These are phyloP conservation scores for Cotesia chilonis DNA, from an alignment of 1,140 invertebrate species.

Conservation along the genomic window DNA sequence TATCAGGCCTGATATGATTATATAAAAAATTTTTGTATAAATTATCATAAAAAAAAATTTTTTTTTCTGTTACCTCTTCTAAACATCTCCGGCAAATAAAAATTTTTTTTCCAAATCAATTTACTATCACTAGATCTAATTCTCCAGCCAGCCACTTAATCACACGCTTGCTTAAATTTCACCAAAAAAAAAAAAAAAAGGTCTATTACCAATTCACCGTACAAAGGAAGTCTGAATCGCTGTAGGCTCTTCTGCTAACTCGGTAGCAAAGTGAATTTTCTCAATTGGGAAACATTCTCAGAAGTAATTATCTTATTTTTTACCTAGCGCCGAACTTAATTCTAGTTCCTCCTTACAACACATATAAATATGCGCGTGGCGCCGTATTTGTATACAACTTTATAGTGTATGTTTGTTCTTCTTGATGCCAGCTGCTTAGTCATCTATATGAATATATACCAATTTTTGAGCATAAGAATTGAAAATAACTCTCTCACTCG, in stretches of 20 bases:
- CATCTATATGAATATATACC: conserved; percentile 17
- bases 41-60: too few relatives aligned
- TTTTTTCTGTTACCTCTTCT: too few relatives aligned
- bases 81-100: too few relatives aligned
- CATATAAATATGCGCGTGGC: conserved; percentile 19
- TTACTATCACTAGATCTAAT: too few relatives aligned
- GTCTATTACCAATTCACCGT: too few relatives aligned
- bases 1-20: too few relatives aligned
- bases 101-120: too few relatives aligned
- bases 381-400: conserved; percentile 20
- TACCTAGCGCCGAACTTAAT: not conserved
- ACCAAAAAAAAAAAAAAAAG: too few relatives aligned
- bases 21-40: too few relatives aligned
- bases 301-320: not conserved
- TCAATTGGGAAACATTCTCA: conserved; percentile 23
- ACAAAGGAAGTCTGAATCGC: not conserved
- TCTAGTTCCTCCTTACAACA: not conserved
- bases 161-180: too few relatives aligned
- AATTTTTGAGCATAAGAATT: not conserved
- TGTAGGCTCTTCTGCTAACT: not conserved
- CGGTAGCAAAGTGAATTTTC: conserved; percentile 3
- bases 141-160: too few relatives aligned
- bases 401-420: not conserved
- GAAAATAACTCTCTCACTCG: not conserved
- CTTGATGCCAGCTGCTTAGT: not conserved